Evolutionary conservation across 1,140 invertebrate genomes (phyloP), one percentile per base, ranked within the genome.

Genomic region (Leptoteleia sp.): DNA sequence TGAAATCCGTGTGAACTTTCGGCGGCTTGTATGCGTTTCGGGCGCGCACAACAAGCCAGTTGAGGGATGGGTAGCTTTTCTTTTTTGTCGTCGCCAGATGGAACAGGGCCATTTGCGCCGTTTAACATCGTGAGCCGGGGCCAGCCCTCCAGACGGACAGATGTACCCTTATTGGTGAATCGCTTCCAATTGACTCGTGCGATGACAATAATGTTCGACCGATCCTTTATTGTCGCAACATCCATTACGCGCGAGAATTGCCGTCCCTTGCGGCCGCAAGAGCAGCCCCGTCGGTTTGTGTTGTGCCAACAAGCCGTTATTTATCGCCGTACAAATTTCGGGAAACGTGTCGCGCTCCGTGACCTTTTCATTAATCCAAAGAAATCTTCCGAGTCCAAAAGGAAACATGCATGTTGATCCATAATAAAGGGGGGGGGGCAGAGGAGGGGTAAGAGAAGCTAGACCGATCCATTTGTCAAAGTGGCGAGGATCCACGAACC

Each of bases 111-210:
- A 81, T 77, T 81, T 81, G 64, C 64, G 45, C 43, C 62, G 68
- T 80, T 72, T 72, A 80, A 71, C 76, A 64, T 68, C 31, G 31
- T 31, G 35, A 57, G 45, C 13, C 31, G 22, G n/a, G 67, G 48
- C 59, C 75, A 61, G 68, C 68, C 68, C 73, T 77, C 59, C 71
- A 15, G 38, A 25, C 13, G 54, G 61, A 70, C 71, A 79, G 62
- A 80, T 76, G 67, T 67, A 80, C 35, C 65, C 67, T 72, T 19
- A 72, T 80, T 80, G 78, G 78, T 40, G 77, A 72, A 70, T 73
- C 59, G 73, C 11, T 45, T 43, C 37, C 52, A 76, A 80, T 76
- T 76, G 55, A 71, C 72, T 80, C 68, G 68, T 79, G 76, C 68
- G 76, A 61, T 61, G 76, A 78, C 67, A 72, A n/a, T n/a, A n/a